A percentile compares a stretch with the other conserved stretches of the same genome.
Evolutionary conservation across 2,888 invertebrate genomes (phyloP).

Genomic region (Leistus spinibarbis): DNA sequence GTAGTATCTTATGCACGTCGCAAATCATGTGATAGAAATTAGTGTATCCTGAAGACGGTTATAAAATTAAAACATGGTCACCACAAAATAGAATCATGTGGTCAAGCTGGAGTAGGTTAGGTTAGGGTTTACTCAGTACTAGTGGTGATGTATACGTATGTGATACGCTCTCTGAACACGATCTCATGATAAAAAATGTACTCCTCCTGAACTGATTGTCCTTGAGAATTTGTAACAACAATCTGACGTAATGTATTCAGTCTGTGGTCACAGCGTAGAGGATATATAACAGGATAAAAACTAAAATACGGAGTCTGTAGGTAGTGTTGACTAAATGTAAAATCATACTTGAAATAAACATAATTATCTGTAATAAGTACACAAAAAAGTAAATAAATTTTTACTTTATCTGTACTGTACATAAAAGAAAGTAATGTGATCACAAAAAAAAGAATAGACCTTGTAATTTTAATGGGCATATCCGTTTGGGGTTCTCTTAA

Average conservation of each 20-base stretch:
- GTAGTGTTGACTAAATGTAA: too few relatives aligned
- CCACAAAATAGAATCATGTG: background rate
- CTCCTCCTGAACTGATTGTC: background rate
- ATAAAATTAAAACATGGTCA: background rate
- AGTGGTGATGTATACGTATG: conserved; percentile 11
- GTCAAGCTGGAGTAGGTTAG: background rate
- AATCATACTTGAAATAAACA: too few relatives aligned
- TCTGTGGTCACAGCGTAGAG: background rate
- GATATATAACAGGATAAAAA: background rate
- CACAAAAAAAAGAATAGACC: too few relatives aligned
- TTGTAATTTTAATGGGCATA: too few relatives aligned
- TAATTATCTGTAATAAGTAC: too few relatives aligned
- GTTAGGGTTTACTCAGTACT: background rate
- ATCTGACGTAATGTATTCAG: background rate
- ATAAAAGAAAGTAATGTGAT: too few relatives aligned
- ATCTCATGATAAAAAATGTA: conserved; percentile 18
- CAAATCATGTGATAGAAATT: background rate
- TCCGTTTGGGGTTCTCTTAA: too few relatives aligned
- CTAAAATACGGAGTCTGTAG: too few relatives aligned
- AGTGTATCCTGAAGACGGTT: background rate
- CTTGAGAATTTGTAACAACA: conserved; percentile 14
- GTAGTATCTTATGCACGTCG: background rate
- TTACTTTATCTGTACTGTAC: too few relatives aligned
- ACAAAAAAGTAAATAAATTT: background rate
- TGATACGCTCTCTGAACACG: conserved; percentile 28